phyloP scores from a whole-genome alignment of 2,888 invertebrate species.

The Catocala nupta region DNA sequence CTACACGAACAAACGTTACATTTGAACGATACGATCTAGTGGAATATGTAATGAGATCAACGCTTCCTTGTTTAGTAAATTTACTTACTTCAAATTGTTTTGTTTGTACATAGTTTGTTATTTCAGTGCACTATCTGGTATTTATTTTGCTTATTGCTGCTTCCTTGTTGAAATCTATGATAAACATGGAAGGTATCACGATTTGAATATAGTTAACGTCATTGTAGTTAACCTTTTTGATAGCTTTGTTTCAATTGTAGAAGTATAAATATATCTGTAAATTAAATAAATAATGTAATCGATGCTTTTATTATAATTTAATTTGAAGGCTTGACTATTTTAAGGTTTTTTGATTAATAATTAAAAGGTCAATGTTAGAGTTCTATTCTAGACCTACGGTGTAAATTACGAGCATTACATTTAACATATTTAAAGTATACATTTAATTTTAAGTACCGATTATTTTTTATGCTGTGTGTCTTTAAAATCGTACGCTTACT shows the following conservation, averaged over 20 bases:
- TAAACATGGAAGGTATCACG: constrained; percentile 20
- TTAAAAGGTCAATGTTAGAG: too few species aligned
- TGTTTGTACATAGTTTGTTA: neutral
- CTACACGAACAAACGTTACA: constrained; percentile 47
- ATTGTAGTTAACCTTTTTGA: neutral
- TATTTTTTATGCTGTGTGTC: too few species aligned
- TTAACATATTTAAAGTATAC: too few species aligned
- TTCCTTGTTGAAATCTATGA: constrained; percentile 33
- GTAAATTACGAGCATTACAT: too few species aligned
- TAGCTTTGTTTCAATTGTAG: neutral
- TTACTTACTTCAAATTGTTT: constrained; percentile 24
- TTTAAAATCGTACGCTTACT: too few species aligned
- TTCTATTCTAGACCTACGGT: too few species aligned
- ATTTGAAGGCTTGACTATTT: too few species aligned
- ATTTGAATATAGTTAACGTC: constrained; percentile 8
- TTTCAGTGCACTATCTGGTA: constrained; percentile 12
- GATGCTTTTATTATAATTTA: too few species aligned
- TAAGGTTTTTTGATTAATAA: too few species aligned
- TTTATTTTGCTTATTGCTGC: constrained; percentile 25
- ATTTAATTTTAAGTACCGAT: too few species aligned
- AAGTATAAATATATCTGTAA: too few species aligned
- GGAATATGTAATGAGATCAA: constrained; percentile 48
- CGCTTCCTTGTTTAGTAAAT: constrained; percentile 49
- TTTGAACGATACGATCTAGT: constrained; percentile 49
- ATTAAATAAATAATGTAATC: too few species aligned